Conservation (phyloP, 2,113 vertebrate species). For the Struthidea cinerea region DNA sequence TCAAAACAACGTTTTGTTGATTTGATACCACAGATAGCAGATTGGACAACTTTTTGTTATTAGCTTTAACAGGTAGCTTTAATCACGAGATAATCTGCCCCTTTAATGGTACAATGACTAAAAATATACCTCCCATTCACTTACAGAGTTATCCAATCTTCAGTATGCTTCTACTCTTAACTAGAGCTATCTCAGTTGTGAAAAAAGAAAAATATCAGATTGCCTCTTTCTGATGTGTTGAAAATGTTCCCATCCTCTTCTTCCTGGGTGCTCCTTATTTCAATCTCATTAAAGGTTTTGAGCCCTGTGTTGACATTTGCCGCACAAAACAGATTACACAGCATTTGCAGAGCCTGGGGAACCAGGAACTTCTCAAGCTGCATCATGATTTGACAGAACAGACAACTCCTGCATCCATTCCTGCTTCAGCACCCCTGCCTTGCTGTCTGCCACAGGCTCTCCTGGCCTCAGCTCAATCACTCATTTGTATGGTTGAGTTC, state of each 20-base stretch:
- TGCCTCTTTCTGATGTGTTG: not conserved
- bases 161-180: not conserved
- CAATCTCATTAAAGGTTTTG: not conserved
- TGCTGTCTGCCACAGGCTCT: not conserved
- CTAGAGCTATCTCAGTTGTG: not conserved
- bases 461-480: not conserved
- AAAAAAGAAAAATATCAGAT: not conserved
- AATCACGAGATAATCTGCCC: rapidly evolving
- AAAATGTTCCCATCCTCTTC: not conserved
- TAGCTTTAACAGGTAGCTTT: not conserved
- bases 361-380: not conserved
- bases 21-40: not conserved
- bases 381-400: not conserved
- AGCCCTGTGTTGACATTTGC: not conserved
- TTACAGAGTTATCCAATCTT: not conserved
- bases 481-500: not conserved
- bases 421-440: not conserved
- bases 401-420: rapidly evolving
- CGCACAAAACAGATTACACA: not conserved
- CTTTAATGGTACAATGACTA: not conserved
- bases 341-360: not conserved
- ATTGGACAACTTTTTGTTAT: not conserved
- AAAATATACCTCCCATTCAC: not conserved
- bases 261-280: not conserved
- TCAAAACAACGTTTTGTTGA: not conserved